Conservation (phyloP, 2,797 vertebrate species). For the Chrysocyon brachyurus region DNA sequence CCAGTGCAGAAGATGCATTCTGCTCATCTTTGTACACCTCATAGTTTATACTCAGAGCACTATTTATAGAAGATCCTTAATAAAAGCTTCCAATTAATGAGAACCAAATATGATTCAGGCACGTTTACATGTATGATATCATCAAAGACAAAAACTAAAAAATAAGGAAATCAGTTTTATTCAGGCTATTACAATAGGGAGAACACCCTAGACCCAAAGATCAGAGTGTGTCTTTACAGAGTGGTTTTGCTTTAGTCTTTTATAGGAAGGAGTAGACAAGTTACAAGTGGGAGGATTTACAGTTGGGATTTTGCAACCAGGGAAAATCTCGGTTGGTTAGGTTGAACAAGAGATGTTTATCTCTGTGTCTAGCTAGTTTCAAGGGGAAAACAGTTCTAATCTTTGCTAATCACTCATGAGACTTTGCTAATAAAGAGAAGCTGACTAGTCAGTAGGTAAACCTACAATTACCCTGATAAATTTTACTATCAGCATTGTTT, state of each 20-base stretch:
- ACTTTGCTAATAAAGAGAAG: not conserved
- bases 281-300: not conserved
- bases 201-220: not conserved
- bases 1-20: not conserved
- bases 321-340: not conserved
- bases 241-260: not conserved
- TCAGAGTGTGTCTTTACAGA: not conserved
- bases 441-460: slow-evolving; percentile 43
- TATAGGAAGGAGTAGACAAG: not conserved
- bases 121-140: not conserved
- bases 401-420: not conserved
- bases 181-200: not conserved
- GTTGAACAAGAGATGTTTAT: not conserved
- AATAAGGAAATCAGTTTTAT: slow-evolving; percentile 1
- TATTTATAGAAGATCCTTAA: not conserved
- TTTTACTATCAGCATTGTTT: not conserved
- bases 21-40: not conserved
- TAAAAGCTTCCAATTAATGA: not conserved
- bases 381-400: not conserved
- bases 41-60: not conserved
- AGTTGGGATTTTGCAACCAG: not conserved
- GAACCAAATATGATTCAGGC: not conserved
- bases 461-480: not conserved
- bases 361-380: slow-evolving; percentile 4
- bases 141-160: slow-evolving; percentile 11